Conservation (phyloP, 1,140 invertebrate species). For the Cherax quadricarinatus region DNA sequence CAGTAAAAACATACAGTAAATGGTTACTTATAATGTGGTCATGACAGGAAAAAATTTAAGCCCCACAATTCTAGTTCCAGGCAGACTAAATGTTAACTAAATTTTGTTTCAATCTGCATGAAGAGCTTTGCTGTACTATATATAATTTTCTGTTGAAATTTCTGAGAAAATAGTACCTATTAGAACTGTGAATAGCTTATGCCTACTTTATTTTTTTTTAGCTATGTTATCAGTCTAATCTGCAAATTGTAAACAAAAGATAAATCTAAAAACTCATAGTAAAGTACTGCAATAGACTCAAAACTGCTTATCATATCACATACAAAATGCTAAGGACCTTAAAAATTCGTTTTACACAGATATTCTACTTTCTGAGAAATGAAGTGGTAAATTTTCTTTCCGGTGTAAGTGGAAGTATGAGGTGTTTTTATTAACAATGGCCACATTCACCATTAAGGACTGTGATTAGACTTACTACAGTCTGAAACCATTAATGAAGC, state of each 20-base stretch:
- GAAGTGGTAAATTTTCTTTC: conserved; percentile 24
- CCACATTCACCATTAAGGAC: not conserved
- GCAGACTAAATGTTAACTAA: too few species aligned
- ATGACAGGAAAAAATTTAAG: not conserved
- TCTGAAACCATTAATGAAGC: not conserved
- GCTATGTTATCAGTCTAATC: too few species aligned
- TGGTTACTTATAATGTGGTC: not conserved
- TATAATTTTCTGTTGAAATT: too few species aligned
- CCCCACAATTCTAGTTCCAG: not conserved
- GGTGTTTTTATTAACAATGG: conserved; percentile 1
- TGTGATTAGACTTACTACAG: not conserved
- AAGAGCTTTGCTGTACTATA: too few species aligned
- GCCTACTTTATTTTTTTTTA: too few species aligned
- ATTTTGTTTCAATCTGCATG: too few species aligned
- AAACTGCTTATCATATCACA: conserved; percentile 29
- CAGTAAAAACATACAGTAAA: not conserved
- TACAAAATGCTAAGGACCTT: conserved; percentile 18
- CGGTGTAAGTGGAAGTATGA: conserved; percentile 31
- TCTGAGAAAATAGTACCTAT: too few species aligned
- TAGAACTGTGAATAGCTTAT: too few species aligned
- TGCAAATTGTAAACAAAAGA: too few species aligned
- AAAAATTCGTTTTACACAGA: not conserved
- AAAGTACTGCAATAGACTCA: not conserved
- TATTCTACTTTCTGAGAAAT: not conserved
- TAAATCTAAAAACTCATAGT: not conserved